These are phyloP conservation scores for Leuctra nigra DNA, from an alignment of 2,888 invertebrate species.

Conservation along the genomic window DNA sequence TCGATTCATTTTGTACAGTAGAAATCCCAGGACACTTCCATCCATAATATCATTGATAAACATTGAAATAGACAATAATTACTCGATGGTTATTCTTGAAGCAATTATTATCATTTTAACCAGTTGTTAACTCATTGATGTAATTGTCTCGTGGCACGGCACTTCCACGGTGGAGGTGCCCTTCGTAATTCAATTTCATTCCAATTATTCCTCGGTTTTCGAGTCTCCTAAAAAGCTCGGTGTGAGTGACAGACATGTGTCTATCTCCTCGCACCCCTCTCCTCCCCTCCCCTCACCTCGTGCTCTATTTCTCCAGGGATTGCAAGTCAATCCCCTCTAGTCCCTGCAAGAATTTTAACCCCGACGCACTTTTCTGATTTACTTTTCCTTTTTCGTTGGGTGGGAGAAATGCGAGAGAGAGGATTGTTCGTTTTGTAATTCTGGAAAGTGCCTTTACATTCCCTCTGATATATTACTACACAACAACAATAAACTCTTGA, in stretches of 20 bases:
- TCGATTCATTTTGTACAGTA: no score
- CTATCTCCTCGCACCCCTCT: no score
- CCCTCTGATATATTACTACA: constrained; percentile 18
- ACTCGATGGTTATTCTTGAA: no score
- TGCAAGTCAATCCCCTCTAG: constrained; percentile 20
- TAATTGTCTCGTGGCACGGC: not conserved
- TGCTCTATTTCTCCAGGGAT: no score
- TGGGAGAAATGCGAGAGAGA: not conserved
- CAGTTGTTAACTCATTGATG: not conserved
- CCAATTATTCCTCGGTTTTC: no score
- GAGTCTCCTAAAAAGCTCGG: no score
- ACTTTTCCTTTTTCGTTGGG: constrained; percentile 3
- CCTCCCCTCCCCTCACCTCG: no score
- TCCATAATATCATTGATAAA: no score
- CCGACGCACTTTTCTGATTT: constrained; percentile 26
- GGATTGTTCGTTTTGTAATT: constrained; percentile 20
- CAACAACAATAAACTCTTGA: constrained; percentile 11
- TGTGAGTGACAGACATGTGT: no score
- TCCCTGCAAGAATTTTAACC: constrained; percentile 24
- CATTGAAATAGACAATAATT: no score
- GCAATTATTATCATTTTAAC: not conserved
- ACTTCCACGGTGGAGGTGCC: not conserved
- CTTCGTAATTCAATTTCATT: no score
- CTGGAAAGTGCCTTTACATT: constrained; percentile 23
- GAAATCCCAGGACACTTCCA: no score